A percentile compares a stretch with the other conserved stretches of the same genome.
Conservation (phyloP, 2,113 vertebrate species). For the Dasyprocta punctata region DNA sequence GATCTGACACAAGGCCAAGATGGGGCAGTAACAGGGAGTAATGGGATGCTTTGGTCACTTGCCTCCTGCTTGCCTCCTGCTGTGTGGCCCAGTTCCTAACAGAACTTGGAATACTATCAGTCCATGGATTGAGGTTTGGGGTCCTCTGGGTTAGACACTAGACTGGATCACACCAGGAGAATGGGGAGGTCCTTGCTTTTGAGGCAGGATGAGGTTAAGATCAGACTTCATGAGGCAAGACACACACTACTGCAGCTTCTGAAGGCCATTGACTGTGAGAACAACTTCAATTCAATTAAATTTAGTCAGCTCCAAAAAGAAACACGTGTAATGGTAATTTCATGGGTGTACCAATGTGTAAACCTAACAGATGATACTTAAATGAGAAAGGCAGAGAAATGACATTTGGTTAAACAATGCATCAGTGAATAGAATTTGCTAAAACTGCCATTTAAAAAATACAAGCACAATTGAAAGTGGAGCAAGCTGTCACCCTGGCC, state of each 20-base stretch:
- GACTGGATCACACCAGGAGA: neutral
- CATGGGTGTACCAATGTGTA: slow-evolving; percentile 79
- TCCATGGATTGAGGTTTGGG: neutral
- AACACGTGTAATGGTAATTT: slow-evolving; percentile 80
- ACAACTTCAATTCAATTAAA: slow-evolving; percentile 71
- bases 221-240: neutral
- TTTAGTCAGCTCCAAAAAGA: slow-evolving; percentile 59
- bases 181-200: neutral
- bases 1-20: neutral
- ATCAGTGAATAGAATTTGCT: slow-evolving; percentile 75
- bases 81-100: neutral
- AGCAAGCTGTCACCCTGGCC: slow-evolving; percentile 59
- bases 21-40: neutral
- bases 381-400: slow-evolving; percentile 76
- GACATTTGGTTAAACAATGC: slow-evolving; percentile 81
- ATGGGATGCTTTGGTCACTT: neutral
- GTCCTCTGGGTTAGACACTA: neutral
- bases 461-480: neutral
- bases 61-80: neutral
- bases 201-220: neutral
- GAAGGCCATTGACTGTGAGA: neutral
- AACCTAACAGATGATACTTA: slow-evolving; percentile 79
- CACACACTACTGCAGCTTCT: neutral
- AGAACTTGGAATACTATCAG: neutral
- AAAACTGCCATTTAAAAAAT: slow-evolving; percentile 52